Conservation (phyloP, 2,888 invertebrate genomes). For the Aethes cnicana region DNA sequence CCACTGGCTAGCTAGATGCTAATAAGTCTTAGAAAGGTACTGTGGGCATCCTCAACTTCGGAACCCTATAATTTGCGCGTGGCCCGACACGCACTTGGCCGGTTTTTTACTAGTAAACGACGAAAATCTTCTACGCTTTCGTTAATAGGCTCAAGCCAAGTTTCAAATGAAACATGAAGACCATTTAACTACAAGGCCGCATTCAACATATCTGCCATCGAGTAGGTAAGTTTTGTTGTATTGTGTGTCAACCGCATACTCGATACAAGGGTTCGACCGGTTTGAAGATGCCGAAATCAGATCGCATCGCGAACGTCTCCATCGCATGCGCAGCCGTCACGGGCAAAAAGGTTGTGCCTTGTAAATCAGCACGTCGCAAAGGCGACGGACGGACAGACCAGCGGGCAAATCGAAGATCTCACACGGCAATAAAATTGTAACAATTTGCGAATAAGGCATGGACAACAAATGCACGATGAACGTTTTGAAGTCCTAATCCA, state of each 20-base stretch:
- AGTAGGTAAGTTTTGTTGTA: too few relatives aligned
- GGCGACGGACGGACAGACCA: slow-evolving; percentile 38
- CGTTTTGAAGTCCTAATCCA: too few relatives aligned
- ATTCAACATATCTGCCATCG: slow-evolving; percentile 3
- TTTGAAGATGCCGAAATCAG: slow-evolving; percentile 76
- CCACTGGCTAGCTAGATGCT: too few relatives aligned
- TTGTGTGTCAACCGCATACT: slow-evolving; percentile 36
- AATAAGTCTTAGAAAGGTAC: too few relatives aligned
- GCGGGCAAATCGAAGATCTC: slow-evolving; percentile 57
- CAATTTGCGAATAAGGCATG: slow-evolving; percentile 33
- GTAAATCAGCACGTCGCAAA: slow-evolving; percentile 69
- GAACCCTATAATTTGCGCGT: too few relatives aligned
- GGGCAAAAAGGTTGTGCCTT: slow-evolving; percentile 62
- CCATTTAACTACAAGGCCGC: not conserved
- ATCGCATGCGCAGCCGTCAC: slow-evolving; percentile 56
- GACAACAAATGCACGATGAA: too few relatives aligned
- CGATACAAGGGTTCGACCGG: slow-evolving; percentile 41
- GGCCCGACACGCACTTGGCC: too few relatives aligned
- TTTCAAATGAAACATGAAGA: too few relatives aligned
- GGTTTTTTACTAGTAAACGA: too few relatives aligned
- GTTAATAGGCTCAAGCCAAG: too few relatives aligned
- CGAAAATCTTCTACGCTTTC: too few relatives aligned
- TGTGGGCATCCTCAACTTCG: too few relatives aligned
- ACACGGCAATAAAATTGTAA: slow-evolving; percentile 47
- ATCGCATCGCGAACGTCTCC: slow-evolving; percentile 67